Conservation (phyloP, 2,113 vertebrate genomes). For the Myotis lucifugus region DNA sequence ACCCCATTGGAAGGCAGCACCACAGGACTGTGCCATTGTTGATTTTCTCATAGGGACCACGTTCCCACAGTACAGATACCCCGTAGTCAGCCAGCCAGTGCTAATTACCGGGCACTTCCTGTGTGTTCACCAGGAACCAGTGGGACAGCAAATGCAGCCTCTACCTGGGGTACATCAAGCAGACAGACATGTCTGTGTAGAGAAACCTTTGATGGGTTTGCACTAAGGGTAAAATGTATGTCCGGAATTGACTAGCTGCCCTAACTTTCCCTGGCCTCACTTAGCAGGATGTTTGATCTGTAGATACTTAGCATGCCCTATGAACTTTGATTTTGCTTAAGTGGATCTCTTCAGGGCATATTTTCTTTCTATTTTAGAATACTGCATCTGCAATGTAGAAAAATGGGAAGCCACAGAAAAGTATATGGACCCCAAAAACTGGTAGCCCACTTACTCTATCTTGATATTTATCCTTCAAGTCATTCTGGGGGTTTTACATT, state of each 20-base stretch:
- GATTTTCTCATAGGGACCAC: background rate
- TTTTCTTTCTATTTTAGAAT: constrained; percentile 26
- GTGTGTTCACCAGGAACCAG: background rate
- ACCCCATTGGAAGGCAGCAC: background rate
- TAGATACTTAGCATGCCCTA: background rate
- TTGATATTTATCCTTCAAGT: background rate
- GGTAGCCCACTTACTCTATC: background rate
- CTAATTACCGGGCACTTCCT: background rate
- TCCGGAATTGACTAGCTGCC: background rate
- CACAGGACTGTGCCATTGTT: background rate
- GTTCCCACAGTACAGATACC: background rate
- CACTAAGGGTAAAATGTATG: background rate
- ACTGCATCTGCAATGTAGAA: background rate
- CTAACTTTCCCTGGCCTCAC: background rate
- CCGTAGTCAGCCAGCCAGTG: background rate
- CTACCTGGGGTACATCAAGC: background rate
- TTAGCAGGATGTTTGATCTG: background rate
- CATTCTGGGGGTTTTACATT: background rate
- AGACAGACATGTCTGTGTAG: background rate
- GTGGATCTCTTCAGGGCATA: background rate
- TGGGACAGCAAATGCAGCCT: background rate
- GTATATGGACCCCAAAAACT: background rate
- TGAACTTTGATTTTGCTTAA: constrained; percentile 25
- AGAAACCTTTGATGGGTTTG: background rate
- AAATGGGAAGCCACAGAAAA: background rate